phyloP scores from a whole-genome alignment of 2,113 vertebrate genomes.

The Nestor notabilis region DNA sequence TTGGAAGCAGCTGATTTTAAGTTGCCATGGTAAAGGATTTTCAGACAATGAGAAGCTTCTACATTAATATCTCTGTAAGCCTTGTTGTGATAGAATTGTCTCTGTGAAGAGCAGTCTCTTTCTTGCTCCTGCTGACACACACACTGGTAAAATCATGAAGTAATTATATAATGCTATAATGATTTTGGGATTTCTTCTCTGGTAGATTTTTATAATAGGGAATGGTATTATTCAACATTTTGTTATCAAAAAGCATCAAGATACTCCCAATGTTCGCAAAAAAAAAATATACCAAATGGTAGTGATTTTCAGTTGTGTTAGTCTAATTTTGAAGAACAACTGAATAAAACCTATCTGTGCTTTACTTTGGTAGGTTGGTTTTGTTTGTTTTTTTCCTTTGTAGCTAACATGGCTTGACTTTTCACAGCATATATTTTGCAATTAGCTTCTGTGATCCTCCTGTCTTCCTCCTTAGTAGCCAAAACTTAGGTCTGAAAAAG shows the following conservation, averaged over 20 bases:
- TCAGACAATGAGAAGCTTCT: conserved; percentile 74
- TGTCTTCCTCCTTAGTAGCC: neutral
- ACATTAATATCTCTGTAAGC: conserved; percentile 68
- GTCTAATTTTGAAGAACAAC: neutral
- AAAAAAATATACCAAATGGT: conserved; percentile 4
- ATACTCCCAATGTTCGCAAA: neutral
- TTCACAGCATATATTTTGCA: neutral
- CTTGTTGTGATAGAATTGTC: conserved; percentile 74
- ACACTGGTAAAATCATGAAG: conserved; percentile 71
- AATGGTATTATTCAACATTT: conserved; percentile 5
- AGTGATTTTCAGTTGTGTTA: neutral
- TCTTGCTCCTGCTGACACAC: conserved; percentile 58
- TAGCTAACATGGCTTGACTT: neutral
- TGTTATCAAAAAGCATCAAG: conserved; percentile 43
- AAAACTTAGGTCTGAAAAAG: neutral
- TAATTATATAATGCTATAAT: conserved; percentile 73
- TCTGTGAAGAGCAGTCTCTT: conserved; percentile 60
- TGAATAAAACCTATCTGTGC: neutral
- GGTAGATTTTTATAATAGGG: conserved; percentile 54
- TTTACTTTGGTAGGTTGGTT: neutral
- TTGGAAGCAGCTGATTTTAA: conserved; percentile 72
- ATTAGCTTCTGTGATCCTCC: neutral
- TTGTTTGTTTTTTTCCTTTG: neutral
- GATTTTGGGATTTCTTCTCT: conserved; percentile 60
- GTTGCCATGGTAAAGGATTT: conserved; percentile 80